Base-by-base conservation (phyloP, 1,140 invertebrate genomes). In the Drosophila obscura region DNA sequence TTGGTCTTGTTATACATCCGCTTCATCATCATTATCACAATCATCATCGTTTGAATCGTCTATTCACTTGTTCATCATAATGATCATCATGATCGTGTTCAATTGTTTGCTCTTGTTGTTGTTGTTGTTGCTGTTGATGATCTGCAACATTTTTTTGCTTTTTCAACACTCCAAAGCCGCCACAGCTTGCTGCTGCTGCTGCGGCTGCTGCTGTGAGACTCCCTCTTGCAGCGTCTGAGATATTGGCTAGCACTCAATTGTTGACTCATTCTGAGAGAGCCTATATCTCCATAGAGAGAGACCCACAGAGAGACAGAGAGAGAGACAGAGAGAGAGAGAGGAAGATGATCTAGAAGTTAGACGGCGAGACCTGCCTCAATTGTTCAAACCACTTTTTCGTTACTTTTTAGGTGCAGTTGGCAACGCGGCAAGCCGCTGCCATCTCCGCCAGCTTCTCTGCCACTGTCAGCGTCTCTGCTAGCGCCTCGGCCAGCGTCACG, bases 341-440 rank as follows among this genome's bases (percentile, higher is more conserved):
- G 72, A 71, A 88, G 83, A 87, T 88, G 83, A 87, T 88, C 82
- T 87, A 87, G 83, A 87, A 88, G 82, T 83, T 79, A 81, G 74
- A 52, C 75, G 49, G 59, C 84, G 41, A 67, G 80, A 81, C 81
- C 62, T 87, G 82, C 74, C 75, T 88, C 83, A 88, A 88, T 88
- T 83, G 83, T 83, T 85, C 62, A 66, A 59, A 49, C 58, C 73
- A 43, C 64, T 62, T 76, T 77, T 62, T 67, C 52, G 57, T 73
- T 63, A 49, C 45, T 52, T 73, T 61, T 83, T 83, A 44, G 68
- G 81, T 90, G 81, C 85, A 90, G 84, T 89, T 88, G 84, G 73
- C 77, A 85, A 77, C 74, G 69, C 73, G 74, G 64, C 44, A 19
- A 19, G 62, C 41, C 35, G 53, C 41, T n/a, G 16, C 46, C 4